Evolutionary conservation across 2,113 vertebrate species (phyloP).

Genomic region (Rhinolophus ferrumequinum): DNA sequence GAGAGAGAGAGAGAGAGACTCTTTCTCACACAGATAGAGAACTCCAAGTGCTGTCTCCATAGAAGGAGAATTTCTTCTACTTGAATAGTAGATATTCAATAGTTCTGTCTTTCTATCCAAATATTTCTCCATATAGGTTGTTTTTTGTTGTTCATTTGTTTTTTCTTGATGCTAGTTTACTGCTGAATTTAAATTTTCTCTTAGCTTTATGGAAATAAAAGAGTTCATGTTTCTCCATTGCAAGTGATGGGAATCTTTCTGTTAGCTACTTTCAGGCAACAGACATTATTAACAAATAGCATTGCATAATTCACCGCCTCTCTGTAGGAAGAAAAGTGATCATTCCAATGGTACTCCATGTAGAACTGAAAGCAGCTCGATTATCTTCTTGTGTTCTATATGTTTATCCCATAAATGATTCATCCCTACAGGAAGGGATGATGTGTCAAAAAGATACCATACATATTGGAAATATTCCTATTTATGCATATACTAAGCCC

Average conservation of each 20-base stretch:
- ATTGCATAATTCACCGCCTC: neutral
- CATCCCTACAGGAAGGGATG: neutral
- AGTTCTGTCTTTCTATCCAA: neutral
- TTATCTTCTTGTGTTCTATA: neutral
- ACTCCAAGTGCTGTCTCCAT: neutral
- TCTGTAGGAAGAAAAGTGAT: neutral
- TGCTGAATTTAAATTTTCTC: conserved; percentile 3
- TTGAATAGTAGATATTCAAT: too few relatives aligned
- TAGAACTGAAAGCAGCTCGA: neutral
- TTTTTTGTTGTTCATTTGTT: neutral
- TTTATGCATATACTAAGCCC: neutral
- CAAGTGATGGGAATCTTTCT: neutral
- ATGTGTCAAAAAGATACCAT: neutral
- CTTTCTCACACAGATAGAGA: conserved; percentile 42
- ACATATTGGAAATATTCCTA: conserved; percentile 40
- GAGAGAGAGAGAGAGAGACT: neutral
- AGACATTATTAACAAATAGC: conserved; percentile 27
- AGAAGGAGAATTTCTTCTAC: neutral
- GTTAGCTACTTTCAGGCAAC: neutral
- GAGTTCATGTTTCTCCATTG: neutral
- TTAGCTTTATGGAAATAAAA: conserved; percentile 22
- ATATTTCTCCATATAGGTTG: neutral
- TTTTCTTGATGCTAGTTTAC: neutral
- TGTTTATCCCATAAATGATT: neutral
- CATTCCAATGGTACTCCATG: neutral